Percentiles rank a stretch among this genome's conserved stretches.
Conservation (phyloP, 53 echinoderm and acorn worm genomes). For the Pentamera pediparva region DNA sequence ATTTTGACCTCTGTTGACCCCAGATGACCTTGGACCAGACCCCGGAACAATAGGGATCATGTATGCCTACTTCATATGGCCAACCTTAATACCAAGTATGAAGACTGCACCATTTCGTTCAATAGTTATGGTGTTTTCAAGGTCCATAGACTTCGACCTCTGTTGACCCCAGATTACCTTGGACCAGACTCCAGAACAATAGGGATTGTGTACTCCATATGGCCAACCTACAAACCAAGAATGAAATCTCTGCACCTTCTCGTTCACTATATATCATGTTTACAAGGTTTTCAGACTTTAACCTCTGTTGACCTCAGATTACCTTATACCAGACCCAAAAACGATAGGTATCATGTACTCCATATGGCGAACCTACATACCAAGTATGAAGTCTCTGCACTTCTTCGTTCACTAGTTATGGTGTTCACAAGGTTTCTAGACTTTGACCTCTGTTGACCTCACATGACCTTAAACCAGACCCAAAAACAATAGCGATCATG, state of each 20-base stretch:
- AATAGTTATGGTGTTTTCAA: too few relatives aligned
- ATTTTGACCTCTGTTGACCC: too few relatives aligned
- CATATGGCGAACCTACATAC: not conserved
- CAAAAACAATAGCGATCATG: not conserved
- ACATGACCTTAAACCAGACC: not conserved
- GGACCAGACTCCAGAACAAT: too few relatives aligned
- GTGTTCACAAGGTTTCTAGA: not conserved
- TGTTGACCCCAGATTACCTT: not conserved
- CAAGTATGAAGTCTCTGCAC: not conserved
- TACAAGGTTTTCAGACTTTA: not conserved
- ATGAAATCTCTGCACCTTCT: not conserved
- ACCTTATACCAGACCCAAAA: too few relatives aligned
- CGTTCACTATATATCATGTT: not conserved
- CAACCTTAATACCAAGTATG: too few relatives aligned
- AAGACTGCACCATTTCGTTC: too few relatives aligned
- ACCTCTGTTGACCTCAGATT: not conserved
- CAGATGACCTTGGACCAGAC: too few relatives aligned
- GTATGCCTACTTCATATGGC: too few relatives aligned
- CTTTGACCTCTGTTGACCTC: not conserved
- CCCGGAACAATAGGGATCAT: too few relatives aligned
- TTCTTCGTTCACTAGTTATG: not conserved
- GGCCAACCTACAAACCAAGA: too few relatives aligned
- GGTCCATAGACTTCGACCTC: too few relatives aligned
- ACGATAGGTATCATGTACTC: not conserved
- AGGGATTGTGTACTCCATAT: not conserved